phyloP scores from a whole-genome alignment of 2,888 invertebrate genomes.

The Hedychridium roseum region DNA sequence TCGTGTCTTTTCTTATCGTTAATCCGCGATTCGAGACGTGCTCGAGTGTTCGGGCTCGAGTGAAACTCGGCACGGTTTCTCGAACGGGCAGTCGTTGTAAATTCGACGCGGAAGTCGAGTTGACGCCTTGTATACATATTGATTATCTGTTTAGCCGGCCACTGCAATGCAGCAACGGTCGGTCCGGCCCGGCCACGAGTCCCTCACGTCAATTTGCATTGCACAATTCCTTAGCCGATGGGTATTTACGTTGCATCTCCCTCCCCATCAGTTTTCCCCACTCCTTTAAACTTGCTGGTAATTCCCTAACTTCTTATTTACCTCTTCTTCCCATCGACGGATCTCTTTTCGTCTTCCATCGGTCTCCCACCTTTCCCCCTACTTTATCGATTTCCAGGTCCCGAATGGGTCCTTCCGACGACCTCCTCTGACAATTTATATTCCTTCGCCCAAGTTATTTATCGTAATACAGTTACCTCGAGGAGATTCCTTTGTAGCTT shows the following conservation, averaged over 20 bases:
- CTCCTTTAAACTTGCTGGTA: neutral
- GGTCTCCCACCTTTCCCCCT: conserved; percentile 14
- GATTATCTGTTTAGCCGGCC: conserved; percentile 53
- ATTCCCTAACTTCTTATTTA: neutral
- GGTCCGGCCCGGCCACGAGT: conserved; percentile 33
- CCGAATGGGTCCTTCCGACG: conserved; percentile 8
- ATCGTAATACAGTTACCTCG: conserved; percentile 26
- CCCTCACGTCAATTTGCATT: conserved; percentile 47
- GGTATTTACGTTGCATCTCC: conserved; percentile 33
- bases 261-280: neutral
- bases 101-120: conserved; percentile 42
- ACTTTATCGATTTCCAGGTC: too few relatives aligned
- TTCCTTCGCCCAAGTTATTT: conserved; percentile 27
- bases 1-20: conserved; percentile 35
- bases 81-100: conserved; percentile 29
- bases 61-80: conserved; percentile 8
- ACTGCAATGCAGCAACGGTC: conserved; percentile 58
- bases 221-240: conserved; percentile 31
- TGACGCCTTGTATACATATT: conserved; percentile 54
- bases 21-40: conserved; percentile 41
- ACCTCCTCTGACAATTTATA: conserved; percentile 20
- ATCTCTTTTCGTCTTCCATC: neutral
- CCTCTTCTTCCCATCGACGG: neutral
- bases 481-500: conserved; percentile 3
- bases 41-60: conserved; percentile 33